A percentile compares a stretch with the other conserved stretches of the same genome.
phyloP scores from a whole-genome alignment of 1,140 invertebrate species.

The Ylistrum balloti region DNA sequence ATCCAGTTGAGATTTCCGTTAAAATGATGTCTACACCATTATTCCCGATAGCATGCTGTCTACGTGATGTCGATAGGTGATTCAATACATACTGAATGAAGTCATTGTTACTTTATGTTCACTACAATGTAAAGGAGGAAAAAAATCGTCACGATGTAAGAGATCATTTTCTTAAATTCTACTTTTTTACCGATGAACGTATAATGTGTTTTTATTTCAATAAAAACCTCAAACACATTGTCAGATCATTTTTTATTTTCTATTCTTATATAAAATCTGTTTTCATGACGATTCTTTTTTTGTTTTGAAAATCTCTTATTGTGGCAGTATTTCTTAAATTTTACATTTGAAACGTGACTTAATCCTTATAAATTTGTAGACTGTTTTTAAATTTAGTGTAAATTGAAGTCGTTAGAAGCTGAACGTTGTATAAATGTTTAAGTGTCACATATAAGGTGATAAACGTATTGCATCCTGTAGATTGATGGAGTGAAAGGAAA shows the following conservation, averaged over 20 bases:
- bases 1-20: too few species aligned
- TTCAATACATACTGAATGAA: too few species aligned
- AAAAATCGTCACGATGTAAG: too few species aligned
- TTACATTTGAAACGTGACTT: neutral
- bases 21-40: too few species aligned
- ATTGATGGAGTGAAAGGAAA: neutral
- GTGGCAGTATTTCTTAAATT: neutral
- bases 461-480: neutral
- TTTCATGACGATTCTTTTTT: too few species aligned
- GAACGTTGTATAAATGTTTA: neutral
- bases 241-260: neutral
- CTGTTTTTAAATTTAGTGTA: neutral
- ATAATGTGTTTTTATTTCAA: neutral
- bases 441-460: neutral
- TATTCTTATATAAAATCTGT: too few species aligned
- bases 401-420: conserved; percentile 5
- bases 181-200: neutral
- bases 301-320: too few species aligned
- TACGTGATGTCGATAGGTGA: too few species aligned
- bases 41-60: too few species aligned
- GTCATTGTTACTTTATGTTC: neutral
- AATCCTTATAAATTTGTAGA: neutral
- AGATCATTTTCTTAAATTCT: neutral
- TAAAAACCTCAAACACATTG: neutral
- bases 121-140: neutral